Evolutionary conservation across 2,888 invertebrate genomes (phyloP), one percentile per base, ranked within the genome.

Genomic region (Plebejus argus): DNA sequence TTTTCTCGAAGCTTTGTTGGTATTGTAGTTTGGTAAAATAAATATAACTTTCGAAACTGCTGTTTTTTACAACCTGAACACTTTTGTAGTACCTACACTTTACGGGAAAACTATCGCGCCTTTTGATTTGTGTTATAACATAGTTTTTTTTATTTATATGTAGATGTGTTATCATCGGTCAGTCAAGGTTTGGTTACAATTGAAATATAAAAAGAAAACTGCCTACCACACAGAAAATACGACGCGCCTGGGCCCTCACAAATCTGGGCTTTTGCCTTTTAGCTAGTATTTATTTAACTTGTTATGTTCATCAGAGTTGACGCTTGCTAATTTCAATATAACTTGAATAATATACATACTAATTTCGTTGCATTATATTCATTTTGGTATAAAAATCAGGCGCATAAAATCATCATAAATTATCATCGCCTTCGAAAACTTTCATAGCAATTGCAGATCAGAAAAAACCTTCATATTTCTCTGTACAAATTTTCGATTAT

Each of bases 11-110:
- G 72, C 23, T 72, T 45, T 72, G 45, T 72, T 45, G 45, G 45
- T 72, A 74, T 74, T 74, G 45, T 74, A 35, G 71, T 39, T 71
- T n/a, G 35, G n/a, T 39, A 20, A 39, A 39, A 71, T 71, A 71
- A 39, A 71, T 71, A 35, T 70, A 33, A 33, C 35, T 70, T 35
- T 71, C 6, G 66, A 33, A 66, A 18, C 39, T 20, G 35, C 20
- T 71, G 39, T 71, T 71, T 71, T 39, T 70, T 6, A 39, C 10
- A 39, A 39, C 10, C 10, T 39, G 39, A 39, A 39, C 7, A 39
- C 33, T 33, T 33, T 33, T 33, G 0, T 39, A 1, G 7, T n/a
- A n/a, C n/a, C n/a, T 39, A 39, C 10, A 39, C 8, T 39, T 39
- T 39, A 39, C 39, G 39, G 39, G 10, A 39, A 39, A 39, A 39